phyloP scores from a whole-genome alignment of 2,113 vertebrate genomes.

The Brachyhypopomus gauderio region DNA sequence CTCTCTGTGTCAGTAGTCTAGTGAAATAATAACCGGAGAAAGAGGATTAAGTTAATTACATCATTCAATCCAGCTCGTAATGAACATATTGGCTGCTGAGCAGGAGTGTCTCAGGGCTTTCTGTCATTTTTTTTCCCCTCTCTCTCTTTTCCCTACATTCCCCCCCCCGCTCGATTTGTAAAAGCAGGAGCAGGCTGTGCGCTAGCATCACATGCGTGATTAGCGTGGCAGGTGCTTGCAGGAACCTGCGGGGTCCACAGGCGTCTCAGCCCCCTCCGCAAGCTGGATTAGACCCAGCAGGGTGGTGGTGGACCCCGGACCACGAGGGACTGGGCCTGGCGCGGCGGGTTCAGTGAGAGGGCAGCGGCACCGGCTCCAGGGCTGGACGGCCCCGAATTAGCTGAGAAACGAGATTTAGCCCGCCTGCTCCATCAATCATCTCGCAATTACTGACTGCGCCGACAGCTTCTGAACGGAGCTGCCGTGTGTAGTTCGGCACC shows the following conservation, averaged over 20 bases:
- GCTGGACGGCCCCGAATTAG: constrained; percentile 64
- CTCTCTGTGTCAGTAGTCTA: constrained; percentile 71
- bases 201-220: constrained; percentile 58
- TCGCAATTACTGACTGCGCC: constrained; percentile 72
- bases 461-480: constrained; percentile 73
- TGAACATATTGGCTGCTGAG: constrained; percentile 54
- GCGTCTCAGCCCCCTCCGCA: constrained; percentile 24
- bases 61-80: constrained; percentile 45
- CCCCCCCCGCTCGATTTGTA: background rate
- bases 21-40: constrained; percentile 76
- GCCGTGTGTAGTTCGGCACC: constrained; percentile 72
- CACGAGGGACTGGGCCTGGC: constrained; percentile 59
- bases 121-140: constrained; percentile 39
- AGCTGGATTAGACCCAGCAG: constrained; percentile 59
- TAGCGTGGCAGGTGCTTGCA: constrained; percentile 56
- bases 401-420: constrained; percentile 69
- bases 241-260: constrained; percentile 64
- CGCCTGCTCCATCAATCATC: constrained; percentile 77
- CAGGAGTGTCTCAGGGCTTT: constrained; percentile 58
- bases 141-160: constrained; percentile 12
- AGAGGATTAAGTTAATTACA: constrained; percentile 80
- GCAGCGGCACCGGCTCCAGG: constrained; percentile 79
- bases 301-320: constrained; percentile 39
- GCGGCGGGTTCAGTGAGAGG: constrained; percentile 71
- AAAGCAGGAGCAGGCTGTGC: constrained; percentile 24